Evolutionary conservation across 2,797 vertebrate genomes (phyloP).

Genomic region (Capromys pilorides): DNA sequence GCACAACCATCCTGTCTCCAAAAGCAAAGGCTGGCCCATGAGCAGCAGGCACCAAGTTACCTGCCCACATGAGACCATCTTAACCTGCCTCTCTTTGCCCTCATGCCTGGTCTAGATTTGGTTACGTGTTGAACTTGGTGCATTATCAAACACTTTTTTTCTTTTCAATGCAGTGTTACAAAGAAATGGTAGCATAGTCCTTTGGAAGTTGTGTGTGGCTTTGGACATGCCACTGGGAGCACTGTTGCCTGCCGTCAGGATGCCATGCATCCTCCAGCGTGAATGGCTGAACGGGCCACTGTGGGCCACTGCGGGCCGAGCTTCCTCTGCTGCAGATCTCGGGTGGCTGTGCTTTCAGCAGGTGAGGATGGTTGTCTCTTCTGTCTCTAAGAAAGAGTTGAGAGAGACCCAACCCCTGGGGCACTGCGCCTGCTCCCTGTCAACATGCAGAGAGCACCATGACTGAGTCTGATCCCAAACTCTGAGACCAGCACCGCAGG

Average conservation of each 20-base stretch:
- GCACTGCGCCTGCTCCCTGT: neutral
- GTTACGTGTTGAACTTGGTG: neutral
- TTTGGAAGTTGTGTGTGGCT: neutral
- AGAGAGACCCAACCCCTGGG: fast-evolving
- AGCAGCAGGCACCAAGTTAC: fast-evolving
- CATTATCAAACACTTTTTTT: neutral
- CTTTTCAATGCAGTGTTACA: neutral
- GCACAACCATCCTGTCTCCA: too few relatives aligned
- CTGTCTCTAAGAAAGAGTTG: fast-evolving
- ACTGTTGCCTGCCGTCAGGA: neutral
- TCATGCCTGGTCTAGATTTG: neutral
- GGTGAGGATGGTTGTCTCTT: fast-evolving
- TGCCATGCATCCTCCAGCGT: fast-evolving
- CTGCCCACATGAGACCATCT: too few relatives aligned
- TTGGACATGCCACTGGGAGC: neutral
- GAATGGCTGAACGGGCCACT: fast-evolving
- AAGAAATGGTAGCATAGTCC: neutral
- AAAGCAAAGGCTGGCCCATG: neutral
- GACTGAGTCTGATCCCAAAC: neutral
- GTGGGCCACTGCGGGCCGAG: fast-evolving
- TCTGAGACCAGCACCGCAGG: neutral
- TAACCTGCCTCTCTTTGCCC: fast-evolving
- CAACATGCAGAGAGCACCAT: neutral
- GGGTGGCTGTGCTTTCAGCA: too few relatives aligned
- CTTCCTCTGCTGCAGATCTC: fast-evolving